Conservation (phyloP, 2,888 invertebrate species). For the Chesias legatella region DNA sequence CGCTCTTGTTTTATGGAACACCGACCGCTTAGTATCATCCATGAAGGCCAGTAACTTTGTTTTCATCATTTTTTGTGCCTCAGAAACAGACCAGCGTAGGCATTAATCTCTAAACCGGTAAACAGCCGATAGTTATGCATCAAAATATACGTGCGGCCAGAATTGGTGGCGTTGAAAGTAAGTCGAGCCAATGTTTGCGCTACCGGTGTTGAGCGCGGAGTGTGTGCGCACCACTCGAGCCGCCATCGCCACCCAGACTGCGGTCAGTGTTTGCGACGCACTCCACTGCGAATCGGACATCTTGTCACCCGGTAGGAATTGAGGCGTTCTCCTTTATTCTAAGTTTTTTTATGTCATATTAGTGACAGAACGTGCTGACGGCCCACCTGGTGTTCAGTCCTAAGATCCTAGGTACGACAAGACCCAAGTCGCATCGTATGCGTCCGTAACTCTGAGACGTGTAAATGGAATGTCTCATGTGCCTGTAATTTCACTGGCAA, state of each 20-base stretch:
- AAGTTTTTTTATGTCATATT: too few species aligned
- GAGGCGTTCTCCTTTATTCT: too few species aligned
- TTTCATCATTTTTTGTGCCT: background rate
- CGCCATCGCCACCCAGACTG: conserved; percentile 70
- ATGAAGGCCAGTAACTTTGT: too few species aligned
- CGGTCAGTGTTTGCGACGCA: conserved; percentile 37
- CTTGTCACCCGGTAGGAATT: conserved; percentile 2
- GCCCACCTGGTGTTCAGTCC: too few species aligned
- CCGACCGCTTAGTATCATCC: too few species aligned
- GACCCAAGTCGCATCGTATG: too few species aligned
- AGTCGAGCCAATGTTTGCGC: conserved; percentile 67
- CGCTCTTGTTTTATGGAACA: too few species aligned
- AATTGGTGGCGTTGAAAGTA: conserved; percentile 60
- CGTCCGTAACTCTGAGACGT: too few species aligned
- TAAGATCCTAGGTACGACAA: too few species aligned
- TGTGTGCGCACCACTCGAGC: conserved; percentile 70
- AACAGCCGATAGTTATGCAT: conserved; percentile 17
- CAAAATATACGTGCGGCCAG: conserved; percentile 35
- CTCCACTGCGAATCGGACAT: conserved; percentile 41
- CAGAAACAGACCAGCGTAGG: background rate
- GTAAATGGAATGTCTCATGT: too few species aligned
- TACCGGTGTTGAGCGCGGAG: conserved; percentile 67
- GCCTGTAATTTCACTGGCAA: too few species aligned
- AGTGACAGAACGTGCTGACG: too few species aligned
- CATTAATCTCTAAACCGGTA: conserved; percentile 18